Base-by-base conservation (phyloP, 2,797 vertebrate genomes). In the Anguilla obscura region DNA sequence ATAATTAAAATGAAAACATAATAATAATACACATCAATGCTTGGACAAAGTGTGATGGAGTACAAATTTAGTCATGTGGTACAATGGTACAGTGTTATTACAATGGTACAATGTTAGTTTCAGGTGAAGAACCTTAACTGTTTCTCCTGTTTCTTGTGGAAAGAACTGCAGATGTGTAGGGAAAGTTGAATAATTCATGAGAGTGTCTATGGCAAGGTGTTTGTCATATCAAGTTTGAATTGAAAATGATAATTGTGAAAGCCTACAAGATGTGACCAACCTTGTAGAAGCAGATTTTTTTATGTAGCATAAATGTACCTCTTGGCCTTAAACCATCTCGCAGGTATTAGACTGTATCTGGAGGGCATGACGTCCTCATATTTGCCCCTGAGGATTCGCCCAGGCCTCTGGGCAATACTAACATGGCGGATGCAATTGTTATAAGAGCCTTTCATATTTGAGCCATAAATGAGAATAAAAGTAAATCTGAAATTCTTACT, bases 241-340 rank as follows among this genome's bases (percentile, higher is more conserved):
- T 85, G 36, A 83, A 80, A 74, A 85, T 87, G 18, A 85, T 58
- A 56, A 89, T 82, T 79, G 36, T 80, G 24, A 45, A 83, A 86
- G 50, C 87, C 80, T 2, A 50, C 48, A 40, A 85, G 50, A 86
- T 71, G 24, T 88, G 87, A 60, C 88, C 84, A 80, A 36, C 87
- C 88, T 90, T 83, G 84, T 54, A 83, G 87, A 88, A 52, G 21
- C 1, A 60, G 86, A 85, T 36, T 85, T 84, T 82, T 86, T 93
- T 90, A 87, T 60, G 85, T 91, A 89, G 89, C 54, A 89, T 90
- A 88, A 9, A 89, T 76, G 89, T 90, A 93, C 90, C 92, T 69
- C 92, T 91, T 90, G 93, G 94, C 94, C 93, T 95, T 94, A 95
- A 95, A 94, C 91, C 91, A 92, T 91, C 93, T 91, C 48, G 87